Evolutionary conservation across 2,888 invertebrate genomes (phyloP).

Genomic region (Arenicola marina): DNA sequence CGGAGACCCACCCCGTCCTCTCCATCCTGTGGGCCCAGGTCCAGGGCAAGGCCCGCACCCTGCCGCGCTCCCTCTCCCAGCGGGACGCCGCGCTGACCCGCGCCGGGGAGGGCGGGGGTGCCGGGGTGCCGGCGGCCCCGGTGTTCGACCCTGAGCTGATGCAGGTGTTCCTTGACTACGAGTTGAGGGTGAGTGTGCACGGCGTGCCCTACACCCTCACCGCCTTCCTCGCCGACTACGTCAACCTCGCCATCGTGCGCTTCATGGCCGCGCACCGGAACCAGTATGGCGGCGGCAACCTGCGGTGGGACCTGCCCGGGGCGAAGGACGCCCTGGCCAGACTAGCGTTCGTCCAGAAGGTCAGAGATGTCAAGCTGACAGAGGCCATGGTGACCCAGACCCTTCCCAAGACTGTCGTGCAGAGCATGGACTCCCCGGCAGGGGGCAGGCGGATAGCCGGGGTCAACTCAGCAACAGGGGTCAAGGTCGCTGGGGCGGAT

Average conservation of each 20-base stretch:
- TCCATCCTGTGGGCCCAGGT: conserved; percentile 1
- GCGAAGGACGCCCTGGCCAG: conserved; percentile 12
- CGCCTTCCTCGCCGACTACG: conserved; percentile 22
- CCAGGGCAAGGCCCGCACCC: no score
- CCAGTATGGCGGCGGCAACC: neutral
- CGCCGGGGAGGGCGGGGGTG: no score
- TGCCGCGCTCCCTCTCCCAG: no score
- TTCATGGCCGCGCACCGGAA: conserved; percentile 5
- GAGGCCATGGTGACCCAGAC: conserved; percentile 10
- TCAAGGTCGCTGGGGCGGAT: neutral
- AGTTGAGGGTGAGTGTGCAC: neutral
- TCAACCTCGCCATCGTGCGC: conserved; percentile 12
- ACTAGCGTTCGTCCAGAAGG: conserved; percentile 14
- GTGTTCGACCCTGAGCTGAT: no score
- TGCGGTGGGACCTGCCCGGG: conserved; percentile 13
- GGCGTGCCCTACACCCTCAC: conserved; percentile 23
- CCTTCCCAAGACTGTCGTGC: no score
- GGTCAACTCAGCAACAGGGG: neutral
- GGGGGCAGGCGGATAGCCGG: no score
- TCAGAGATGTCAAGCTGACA: conserved; percentile 3
- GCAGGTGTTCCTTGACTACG: conserved; percentile 2
- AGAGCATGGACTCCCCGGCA: neutral
- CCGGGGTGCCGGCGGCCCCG: no score
- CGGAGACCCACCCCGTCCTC: neutral
- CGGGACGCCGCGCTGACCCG: no score